These are phyloP conservation scores for Choristoneura fumiferana DNA, from an alignment of 1,140 invertebrate species.

Conservation along the genomic window DNA sequence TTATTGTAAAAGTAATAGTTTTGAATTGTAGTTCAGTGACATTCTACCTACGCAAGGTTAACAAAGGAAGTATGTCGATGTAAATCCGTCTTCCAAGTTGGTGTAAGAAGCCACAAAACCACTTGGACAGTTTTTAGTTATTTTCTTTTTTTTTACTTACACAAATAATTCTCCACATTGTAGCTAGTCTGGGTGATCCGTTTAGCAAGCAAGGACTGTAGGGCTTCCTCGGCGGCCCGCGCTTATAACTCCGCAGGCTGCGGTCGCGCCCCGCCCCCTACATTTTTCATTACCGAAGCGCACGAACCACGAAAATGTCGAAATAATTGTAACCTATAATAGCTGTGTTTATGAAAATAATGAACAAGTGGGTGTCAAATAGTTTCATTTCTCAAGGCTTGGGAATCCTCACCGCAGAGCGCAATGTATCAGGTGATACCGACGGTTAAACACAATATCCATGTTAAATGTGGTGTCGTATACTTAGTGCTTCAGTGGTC, in stretches of 20 bases:
- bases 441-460: not conserved
- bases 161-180: constrained; percentile 54
- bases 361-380: constrained; percentile 2
- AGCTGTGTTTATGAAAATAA: constrained; percentile 6
- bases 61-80: no score
- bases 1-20: no score
- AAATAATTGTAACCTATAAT: constrained; percentile 17
- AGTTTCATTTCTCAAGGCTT: constrained; percentile 11
- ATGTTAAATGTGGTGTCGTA: no score
- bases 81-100: no score
- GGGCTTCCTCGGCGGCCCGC: constrained; percentile 25
- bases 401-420: not conserved
- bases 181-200: constrained; percentile 14
- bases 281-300: constrained; percentile 52
- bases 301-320: constrained; percentile 53
- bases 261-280: constrained; percentile 43
- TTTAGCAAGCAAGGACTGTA: constrained; percentile 27
- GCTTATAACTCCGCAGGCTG: constrained; percentile 54
- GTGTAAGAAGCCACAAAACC: no score
- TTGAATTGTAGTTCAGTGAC: no score
- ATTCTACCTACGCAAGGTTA: no score
- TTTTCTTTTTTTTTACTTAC: constrained; percentile 33
- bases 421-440: not conserved
- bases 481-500: no score
- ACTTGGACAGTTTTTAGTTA: no score